Evolutionary conservation across 2,113 vertebrate genomes (phyloP), one percentile per base, ranked within the genome.

Genomic region (Podarcis muralis): DNA sequence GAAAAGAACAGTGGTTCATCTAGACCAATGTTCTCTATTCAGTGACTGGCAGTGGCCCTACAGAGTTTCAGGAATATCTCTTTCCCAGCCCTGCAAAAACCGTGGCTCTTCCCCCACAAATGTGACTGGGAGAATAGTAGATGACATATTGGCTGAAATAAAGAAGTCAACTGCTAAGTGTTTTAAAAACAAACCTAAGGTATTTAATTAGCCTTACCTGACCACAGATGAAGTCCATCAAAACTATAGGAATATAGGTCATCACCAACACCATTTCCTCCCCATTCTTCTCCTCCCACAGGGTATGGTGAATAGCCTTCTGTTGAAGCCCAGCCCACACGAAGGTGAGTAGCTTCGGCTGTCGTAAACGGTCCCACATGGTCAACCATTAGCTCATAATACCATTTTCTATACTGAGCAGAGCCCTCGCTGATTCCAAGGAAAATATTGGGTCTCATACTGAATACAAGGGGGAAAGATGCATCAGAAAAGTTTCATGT

Each of bases 321-420:
- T 1, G 98, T 99, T 92, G 97, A 98, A 43, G 98, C 99, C 99
- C 99, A 99, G 91, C 99, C 99, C 89, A 99, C 98, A 62, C 98
- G 97, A 5, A 99, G 96, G 88, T 99, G 99, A 68, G 98, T 98
- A 6, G 99, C 97, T 90, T 99, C 98, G 2, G 98, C 98, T 0
- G 98, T 99, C 91, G 99, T 96, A 13, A 99, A 99, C 0, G 98
- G 97, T 82, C 97, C 95, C 0, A 97, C 97, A n/a, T 98, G 96
- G 92, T 99, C 99, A 95, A 99, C 98, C 80, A 99, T 98, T 87
- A 99, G 94, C 65, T 99, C 99, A 18, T 98, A 99, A 94, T 99
- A 99, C 99, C 99, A 99, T 93, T 99, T 99, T 93, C 94, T 98
- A 95, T 99, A 99, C 74, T 99, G 99, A 27, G 99, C 99, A 0